phyloP scores from a whole-genome alignment of 2,888 invertebrate species.

The Ceraclea dissimilis region DNA sequence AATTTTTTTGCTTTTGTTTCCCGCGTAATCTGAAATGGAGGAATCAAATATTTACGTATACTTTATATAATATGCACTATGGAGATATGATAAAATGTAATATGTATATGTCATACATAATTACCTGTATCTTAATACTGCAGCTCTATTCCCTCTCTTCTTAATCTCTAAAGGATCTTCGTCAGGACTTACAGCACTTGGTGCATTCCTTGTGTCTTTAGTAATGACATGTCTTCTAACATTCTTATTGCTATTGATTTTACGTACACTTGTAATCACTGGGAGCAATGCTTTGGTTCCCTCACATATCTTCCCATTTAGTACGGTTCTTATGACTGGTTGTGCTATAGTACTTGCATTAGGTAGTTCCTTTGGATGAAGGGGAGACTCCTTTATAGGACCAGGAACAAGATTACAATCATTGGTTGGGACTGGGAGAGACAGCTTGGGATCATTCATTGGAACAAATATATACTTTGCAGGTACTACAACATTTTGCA shows the following conservation, averaged over 20 bases:
- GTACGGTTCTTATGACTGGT: conserved; percentile 11
- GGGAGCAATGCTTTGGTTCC: not conserved
- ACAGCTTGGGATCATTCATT: not conserved
- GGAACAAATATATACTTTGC: conserved; percentile 16
- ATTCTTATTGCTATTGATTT: not conserved
- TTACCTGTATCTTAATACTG: conserved; percentile 24
- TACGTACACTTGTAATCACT: not conserved
- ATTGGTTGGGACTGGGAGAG: conserved; percentile 8
- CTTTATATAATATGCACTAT: no score
- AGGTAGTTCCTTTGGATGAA: conserved; percentile 2
- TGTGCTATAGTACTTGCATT: not conserved
- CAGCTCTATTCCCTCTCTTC: conserved; percentile 18
- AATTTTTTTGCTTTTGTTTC: conserved; percentile 7
- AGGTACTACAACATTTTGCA: conserved; percentile 10
- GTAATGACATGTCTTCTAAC: not conserved
- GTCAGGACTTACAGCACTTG: not conserved
- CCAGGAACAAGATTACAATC: conserved; percentile 7
- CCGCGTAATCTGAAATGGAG: conserved; percentile 9
- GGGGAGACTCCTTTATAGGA: not conserved
- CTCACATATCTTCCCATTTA: conserved; percentile 9
- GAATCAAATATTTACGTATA: not conserved
- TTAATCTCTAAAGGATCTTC: conserved; percentile 6
- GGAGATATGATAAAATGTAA: no score
- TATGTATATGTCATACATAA: no score
- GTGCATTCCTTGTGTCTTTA: not conserved